Conservation (phyloP, 2,113 vertebrate genomes). For the Typhlomys cinereus region DNA sequence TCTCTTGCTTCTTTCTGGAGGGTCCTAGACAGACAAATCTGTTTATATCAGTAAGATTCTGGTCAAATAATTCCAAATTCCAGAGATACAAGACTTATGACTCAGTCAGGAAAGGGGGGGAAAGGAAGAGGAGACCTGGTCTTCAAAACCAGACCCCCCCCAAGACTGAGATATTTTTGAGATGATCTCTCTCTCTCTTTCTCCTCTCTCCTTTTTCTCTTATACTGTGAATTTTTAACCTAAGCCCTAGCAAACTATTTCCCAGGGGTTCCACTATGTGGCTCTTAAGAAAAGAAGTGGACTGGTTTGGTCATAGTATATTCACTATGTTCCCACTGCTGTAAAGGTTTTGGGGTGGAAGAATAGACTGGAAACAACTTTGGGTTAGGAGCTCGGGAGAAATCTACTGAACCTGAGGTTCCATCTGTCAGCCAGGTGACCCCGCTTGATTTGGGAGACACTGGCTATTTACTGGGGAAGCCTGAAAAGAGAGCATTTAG, state of each 20-base stretch:
- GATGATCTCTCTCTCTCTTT: not conserved
- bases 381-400: not conserved
- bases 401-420: constrained; percentile 36
- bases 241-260: constrained; percentile 38
- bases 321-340: not conserved
- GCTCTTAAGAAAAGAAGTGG: not conserved
- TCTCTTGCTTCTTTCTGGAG: constrained; percentile 34
- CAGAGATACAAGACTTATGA: constrained; percentile 70
- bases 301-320: not conserved
- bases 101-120: constrained; percentile 45
- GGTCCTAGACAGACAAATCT: constrained; percentile 52
- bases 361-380: not conserved
- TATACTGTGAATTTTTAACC: constrained; percentile 23
- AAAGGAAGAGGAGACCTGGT: constrained; percentile 42
- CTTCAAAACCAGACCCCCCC: constrained; percentile 69
- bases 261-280: not conserved
- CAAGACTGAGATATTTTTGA: constrained; percentile 66
- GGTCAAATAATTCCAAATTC: constrained; percentile 75
- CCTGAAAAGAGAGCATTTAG: not conserved
- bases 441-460: not conserved
- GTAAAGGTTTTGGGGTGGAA: not conserved
- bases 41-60: constrained; percentile 72
- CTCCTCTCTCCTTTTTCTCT: too few species aligned
- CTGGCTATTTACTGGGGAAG: not conserved
- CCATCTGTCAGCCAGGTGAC: constrained; percentile 40